These are phyloP conservation scores for Apamea crenata DNA, from an alignment of 2,888 invertebrate genomes.

Conservation along the genomic window DNA sequence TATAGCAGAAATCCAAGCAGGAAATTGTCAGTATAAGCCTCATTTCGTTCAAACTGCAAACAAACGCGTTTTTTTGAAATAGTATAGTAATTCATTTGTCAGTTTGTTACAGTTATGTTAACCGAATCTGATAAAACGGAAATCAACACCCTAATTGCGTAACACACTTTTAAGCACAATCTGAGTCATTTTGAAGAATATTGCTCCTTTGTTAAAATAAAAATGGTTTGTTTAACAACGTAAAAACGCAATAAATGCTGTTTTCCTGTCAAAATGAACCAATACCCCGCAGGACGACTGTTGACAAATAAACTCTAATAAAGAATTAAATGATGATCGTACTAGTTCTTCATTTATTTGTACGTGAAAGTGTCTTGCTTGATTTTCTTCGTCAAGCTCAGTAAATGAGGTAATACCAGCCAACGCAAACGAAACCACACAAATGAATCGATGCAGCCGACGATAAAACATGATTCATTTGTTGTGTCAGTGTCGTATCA, in stretches of 20 bases:
- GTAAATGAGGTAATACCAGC: slow-evolving; percentile 28
- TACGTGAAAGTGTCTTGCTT: slow-evolving; percentile 32
- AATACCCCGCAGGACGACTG: background rate
- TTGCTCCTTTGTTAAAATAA: background rate
- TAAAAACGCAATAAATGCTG: background rate
- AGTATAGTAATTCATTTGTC: slow-evolving; percentile 3
- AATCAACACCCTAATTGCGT: background rate
- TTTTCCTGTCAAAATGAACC: background rate
- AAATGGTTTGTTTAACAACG: background rate
- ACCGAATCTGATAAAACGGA: slow-evolving; percentile 1
- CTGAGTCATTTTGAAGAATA: background rate
- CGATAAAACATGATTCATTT: slow-evolving; percentile 53
- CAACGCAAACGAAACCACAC: slow-evolving; percentile 14
- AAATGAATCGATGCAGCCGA: slow-evolving; percentile 42
- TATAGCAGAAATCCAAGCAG: slow-evolving; percentile 10
- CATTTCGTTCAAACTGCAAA: slow-evolving; percentile 29
- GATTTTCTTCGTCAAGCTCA: slow-evolving; percentile 21
- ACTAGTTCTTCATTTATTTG: slow-evolving; percentile 18
- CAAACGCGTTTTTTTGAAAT: background rate
- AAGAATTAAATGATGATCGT: background rate
- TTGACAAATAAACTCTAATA: background rate
- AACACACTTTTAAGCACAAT: background rate
- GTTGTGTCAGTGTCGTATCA: slow-evolving; percentile 57
- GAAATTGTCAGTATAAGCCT: slow-evolving; percentile 2
- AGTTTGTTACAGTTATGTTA: background rate